These are phyloP conservation scores for Pheosia gnoma DNA, from an alignment of 2,888 invertebrate species.

Conservation along the genomic window DNA sequence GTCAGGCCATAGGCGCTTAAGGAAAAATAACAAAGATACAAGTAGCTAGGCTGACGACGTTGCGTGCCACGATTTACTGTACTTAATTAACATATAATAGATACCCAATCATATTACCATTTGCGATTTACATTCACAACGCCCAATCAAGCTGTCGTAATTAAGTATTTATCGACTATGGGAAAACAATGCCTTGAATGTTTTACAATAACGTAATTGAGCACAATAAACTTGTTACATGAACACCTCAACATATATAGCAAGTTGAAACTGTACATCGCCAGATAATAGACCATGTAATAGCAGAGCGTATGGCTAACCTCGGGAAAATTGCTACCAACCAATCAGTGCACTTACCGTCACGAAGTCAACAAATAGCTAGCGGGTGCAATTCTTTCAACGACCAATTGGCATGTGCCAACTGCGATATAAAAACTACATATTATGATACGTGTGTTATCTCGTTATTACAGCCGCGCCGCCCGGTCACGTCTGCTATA, in stretches of 20 bases:
- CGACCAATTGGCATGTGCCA: constrained; percentile 36
- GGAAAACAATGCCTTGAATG: constrained; percentile 41
- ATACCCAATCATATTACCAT: constrained; percentile 59
- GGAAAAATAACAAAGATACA: constrained; percentile 29
- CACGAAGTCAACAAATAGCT: constrained; percentile 48
- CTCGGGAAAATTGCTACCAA: constrained; percentile 62
- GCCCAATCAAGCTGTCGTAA: constrained; percentile 52
- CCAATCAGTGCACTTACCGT: constrained; percentile 43
- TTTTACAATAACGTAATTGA: constrained; percentile 23
- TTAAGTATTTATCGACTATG: constrained; percentile 46
- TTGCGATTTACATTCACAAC: constrained; percentile 56
- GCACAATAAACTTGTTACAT: constrained; percentile 14
- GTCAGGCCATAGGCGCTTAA: constrained; percentile 19
- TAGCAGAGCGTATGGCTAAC: constrained; percentile 57
- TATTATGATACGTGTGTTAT: constrained; percentile 23
- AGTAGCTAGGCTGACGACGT: constrained; percentile 40
- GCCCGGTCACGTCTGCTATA: constrained; percentile 94
- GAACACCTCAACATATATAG: constrained; percentile 35
- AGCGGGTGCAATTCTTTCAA: constrained; percentile 44
- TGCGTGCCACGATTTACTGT: constrained; percentile 56
- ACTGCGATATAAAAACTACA: constrained; percentile 29
- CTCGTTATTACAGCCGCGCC: constrained; percentile 87
- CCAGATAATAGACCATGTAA: constrained; percentile 65
- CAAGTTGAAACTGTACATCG: constrained; percentile 55
- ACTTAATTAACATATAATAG: constrained; percentile 65